Conservation (phyloP, 2,797 vertebrate species). For the Spatula clypeata region DNA sequence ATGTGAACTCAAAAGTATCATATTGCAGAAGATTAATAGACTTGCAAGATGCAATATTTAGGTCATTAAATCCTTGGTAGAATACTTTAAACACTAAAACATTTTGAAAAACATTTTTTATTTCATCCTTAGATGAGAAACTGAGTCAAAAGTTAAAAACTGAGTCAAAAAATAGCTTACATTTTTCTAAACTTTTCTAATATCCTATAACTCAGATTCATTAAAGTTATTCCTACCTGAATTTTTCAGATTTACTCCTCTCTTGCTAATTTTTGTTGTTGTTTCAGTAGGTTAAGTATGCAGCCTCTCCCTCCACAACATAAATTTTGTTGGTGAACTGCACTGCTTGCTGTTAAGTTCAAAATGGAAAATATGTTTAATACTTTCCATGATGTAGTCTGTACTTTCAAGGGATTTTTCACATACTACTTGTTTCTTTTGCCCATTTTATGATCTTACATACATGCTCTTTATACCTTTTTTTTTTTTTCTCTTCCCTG, state of each 20-base stretch:
- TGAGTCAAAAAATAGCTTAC: neutral
- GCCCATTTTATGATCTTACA: neutral
- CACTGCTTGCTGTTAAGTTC: neutral
- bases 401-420: neutral
- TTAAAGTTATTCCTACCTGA: neutral
- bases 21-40: neutral
- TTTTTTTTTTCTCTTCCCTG: neutral
- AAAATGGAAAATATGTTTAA: neutral
- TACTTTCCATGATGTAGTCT: neutral
- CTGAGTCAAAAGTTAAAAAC: neutral
- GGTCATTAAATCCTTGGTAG: neutral
- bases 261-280: neutral
- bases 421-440: neutral
- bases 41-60: neutral
- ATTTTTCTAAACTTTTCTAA: neutral
- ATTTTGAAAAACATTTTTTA: neutral
- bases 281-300: neutral
- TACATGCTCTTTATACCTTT: neutral
- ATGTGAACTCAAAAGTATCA: neutral
- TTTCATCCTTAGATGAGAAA: neutral
- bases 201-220: neutral
- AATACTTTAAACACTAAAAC: neutral
- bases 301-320: neutral
- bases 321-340: neutral
- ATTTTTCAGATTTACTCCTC: neutral